A percentile compares a stretch with the other conserved stretches of the same genome.
Conservation (phyloP, 64 coral and sea anemone species). For the Dendronephthya gigantea region DNA sequence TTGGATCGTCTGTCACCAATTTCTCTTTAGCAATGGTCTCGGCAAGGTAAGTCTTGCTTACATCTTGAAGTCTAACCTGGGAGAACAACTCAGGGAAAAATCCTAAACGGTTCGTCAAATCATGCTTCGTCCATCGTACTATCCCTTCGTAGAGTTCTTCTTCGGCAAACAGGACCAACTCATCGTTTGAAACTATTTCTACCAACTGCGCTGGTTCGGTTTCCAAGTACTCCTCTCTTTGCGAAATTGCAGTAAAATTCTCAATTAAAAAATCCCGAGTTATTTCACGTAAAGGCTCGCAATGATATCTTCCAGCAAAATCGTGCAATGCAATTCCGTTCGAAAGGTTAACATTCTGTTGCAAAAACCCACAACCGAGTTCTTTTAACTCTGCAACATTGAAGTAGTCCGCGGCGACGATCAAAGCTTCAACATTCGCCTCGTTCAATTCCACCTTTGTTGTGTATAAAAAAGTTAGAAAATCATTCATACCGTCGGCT, state of each 20-base stretch:
- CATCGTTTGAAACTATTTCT: background rate
- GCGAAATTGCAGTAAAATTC: background rate
- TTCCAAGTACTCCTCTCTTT: background rate
- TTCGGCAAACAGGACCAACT: background rate
- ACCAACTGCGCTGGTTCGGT: background rate
- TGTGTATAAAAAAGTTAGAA: conserved; percentile 15
- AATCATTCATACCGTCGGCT: conserved; percentile 1
- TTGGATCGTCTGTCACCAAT: background rate
- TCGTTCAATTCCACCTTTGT: background rate
- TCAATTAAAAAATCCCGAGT: background rate
- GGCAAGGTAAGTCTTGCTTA: background rate
- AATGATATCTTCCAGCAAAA: conserved; percentile 1
- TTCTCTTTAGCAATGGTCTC: background rate
- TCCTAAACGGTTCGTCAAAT: background rate
- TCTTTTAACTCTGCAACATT: background rate
- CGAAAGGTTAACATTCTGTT: background rate
- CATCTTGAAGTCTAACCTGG: conserved; percentile 9
- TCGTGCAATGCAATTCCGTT: background rate
- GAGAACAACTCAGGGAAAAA: background rate
- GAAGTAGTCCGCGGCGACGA: background rate
- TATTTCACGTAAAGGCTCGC: conserved; percentile 5
- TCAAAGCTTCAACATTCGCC: background rate
- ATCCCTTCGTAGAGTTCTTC: conserved; percentile 6
- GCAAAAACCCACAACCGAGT: background rate
- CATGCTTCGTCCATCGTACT: background rate